Evolutionary conservation across 2,113 vertebrate genomes (phyloP), one percentile per base, ranked within the genome.

Genomic region (Ceuthmochares aereus): DNA sequence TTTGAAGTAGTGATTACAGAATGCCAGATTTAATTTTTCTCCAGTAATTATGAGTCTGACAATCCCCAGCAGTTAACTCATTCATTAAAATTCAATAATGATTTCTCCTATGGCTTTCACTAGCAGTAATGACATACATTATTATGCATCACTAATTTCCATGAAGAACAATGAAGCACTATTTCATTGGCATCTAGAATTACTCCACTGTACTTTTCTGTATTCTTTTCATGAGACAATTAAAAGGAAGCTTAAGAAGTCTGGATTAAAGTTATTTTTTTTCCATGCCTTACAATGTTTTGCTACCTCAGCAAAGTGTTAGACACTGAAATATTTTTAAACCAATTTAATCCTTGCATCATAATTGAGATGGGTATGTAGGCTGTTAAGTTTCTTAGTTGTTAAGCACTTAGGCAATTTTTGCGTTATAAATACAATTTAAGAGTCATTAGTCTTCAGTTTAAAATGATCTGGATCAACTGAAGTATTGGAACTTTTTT

Each of bases 51-150:
- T 94, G 91, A 89, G 69, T 97, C 88, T 98, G 97, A 97, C 95
- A 97, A 96, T 97, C 87, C 63, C 81, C 96, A 95, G 90, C 94
- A 97, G 96, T 98, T 97, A 97, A 90, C 77, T 98, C 72, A 96
- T 96, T 98, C 96, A 98, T 98, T 98, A 98, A 98, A 97, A 97
- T 97, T 90, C 94, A 98, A 59, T 96, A 96, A 95, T 92, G 79
- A 97, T 97, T 98, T 98, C 81, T 97, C 95, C 93, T 95, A 90
- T 96, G 93, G 87, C 86, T 97, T 98, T 97, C 78, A 87, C 52
- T 87, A 82, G 63, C 76, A 86, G 70, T 98, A 98, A 98, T 97
- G 84, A 84, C 90, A 98, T 95, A 87, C 78, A 85, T 96, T 97
- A 96, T 97, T 95, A 96, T 95, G 93, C 96, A 95, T 90, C 87